These are phyloP conservation scores for Limenitis camilla DNA, from an alignment of 2,888 invertebrate genomes.

Conservation along the genomic window DNA sequence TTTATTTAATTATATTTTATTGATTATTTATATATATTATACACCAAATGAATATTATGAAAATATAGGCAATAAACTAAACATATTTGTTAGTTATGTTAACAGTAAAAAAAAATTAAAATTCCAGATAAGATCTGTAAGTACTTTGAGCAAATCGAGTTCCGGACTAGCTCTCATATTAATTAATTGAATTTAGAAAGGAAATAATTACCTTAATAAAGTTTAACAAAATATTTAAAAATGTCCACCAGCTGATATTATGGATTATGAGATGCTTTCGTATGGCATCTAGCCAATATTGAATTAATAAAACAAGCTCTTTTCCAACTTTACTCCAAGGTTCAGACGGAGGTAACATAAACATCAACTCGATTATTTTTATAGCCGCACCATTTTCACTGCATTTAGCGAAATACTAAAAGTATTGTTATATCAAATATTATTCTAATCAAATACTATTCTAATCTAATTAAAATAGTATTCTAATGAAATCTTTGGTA, in stretches of 20 bases:
- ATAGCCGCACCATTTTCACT: constrained; percentile 49
- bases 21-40: too few species aligned
- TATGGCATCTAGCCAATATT: constrained; percentile 54
- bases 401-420: constrained; percentile 53
- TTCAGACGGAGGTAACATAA: constrained; percentile 43
- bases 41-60: too few species aligned
- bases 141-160: too few species aligned
- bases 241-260: constrained; percentile 50
- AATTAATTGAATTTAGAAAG: background rate
- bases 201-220: constrained; percentile 41
- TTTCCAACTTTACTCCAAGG: constrained; percentile 47
- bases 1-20: background rate
- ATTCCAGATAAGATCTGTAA: too few species aligned
- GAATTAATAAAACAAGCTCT: constrained; percentile 42
- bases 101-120: too few species aligned
- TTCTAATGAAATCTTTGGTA: too few species aligned
- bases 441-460: background rate
- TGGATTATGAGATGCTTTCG: constrained; percentile 44
- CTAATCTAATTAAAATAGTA: too few species aligned
- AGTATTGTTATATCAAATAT: constrained; percentile 13
- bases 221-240: constrained; percentile 40
- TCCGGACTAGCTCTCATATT: background rate
- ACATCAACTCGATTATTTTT: constrained; percentile 40
- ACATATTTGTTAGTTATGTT: too few species aligned
- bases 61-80: too few species aligned